phyloP scores from a whole-genome alignment of 2,797 vertebrate species.

The Bothrops alternatus region DNA sequence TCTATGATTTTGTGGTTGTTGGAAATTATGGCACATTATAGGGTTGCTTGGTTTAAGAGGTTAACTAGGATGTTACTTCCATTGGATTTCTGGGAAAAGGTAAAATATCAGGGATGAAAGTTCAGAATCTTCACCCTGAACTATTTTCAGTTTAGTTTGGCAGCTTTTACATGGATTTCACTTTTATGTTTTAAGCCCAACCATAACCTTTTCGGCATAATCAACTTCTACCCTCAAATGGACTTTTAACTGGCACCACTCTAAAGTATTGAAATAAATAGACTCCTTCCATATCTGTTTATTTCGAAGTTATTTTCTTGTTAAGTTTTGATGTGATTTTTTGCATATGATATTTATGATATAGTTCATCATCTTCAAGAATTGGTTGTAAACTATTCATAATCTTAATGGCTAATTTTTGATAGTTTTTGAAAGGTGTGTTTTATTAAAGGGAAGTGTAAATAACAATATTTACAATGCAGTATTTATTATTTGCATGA shows the following conservation, averaged over 20 bases:
- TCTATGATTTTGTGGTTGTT: not conserved
- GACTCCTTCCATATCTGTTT: not conserved
- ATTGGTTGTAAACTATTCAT: not conserved
- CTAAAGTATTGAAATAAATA: not conserved
- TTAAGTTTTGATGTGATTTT: not conserved
- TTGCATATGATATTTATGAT: not conserved
- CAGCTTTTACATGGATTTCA: not conserved
- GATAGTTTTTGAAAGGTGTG: not conserved
- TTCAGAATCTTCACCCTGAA: not conserved
- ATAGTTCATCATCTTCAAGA: not conserved
- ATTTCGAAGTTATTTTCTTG: not conserved
- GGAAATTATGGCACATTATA: not conserved
- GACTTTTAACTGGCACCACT: not conserved
- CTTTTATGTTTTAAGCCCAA: not conserved
- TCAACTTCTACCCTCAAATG: not conserved
- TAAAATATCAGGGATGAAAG: not conserved
- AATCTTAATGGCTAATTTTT: not conserved
- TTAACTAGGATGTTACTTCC: not conserved
- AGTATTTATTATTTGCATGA: conserved; percentile 7
- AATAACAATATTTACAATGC: not conserved
- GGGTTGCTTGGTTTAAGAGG: no score
- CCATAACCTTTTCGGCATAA: not conserved
- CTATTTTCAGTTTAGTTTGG: not conserved
- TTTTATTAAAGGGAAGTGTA: conserved; percentile 16
- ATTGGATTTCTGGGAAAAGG: not conserved